phyloP scores from a whole-genome alignment of 2,888 invertebrate species.

The Patella depressa region DNA sequence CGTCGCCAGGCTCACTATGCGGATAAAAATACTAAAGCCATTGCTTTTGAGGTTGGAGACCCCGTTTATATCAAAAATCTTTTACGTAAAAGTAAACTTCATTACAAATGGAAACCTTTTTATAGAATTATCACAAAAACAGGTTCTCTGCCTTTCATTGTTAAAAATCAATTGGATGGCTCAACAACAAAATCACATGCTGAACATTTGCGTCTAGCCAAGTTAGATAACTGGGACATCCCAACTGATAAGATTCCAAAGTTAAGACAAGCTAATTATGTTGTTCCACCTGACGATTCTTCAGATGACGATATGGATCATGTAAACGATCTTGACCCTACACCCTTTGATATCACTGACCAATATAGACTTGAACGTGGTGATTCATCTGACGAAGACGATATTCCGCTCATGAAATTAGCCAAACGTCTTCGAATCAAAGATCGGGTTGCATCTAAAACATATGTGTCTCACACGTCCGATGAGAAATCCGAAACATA shows the following conservation, averaged over 20 bases:
- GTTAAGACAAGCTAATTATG: conserved; percentile 20
- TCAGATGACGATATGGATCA: not conserved
- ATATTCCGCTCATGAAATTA: conserved; percentile 16
- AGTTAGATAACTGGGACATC: conserved; percentile 21
- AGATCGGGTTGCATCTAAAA: not conserved
- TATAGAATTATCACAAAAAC: no score
- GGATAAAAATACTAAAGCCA: conserved; percentile 1
- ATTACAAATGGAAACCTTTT: not conserved
- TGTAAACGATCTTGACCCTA: not conserved
- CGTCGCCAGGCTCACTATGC: not conserved
- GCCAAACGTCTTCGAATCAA: not conserved
- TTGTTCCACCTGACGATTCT: conserved; percentile 19
- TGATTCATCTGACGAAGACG: conserved; percentile 11
- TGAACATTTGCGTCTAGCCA: not conserved
- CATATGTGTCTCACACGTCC: not conserved
- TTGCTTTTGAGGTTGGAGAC: conserved; percentile 18
- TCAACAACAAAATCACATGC: not conserved
- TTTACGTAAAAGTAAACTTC: conserved; percentile 11
- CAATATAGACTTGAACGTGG: not conserved
- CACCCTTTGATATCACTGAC: not conserved
- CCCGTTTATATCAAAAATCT: conserved; percentile 16
- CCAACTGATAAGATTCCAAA: conserved; percentile 11
- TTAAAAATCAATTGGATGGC: conserved; percentile 13
- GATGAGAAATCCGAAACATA: conserved; percentile 1
- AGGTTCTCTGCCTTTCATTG: no score